Percentiles rank a stretch among this genome's conserved stretches.
phyloP scores from a whole-genome alignment of 2,797 vertebrate species.

The Schizopygopsis pylzovi region DNA sequence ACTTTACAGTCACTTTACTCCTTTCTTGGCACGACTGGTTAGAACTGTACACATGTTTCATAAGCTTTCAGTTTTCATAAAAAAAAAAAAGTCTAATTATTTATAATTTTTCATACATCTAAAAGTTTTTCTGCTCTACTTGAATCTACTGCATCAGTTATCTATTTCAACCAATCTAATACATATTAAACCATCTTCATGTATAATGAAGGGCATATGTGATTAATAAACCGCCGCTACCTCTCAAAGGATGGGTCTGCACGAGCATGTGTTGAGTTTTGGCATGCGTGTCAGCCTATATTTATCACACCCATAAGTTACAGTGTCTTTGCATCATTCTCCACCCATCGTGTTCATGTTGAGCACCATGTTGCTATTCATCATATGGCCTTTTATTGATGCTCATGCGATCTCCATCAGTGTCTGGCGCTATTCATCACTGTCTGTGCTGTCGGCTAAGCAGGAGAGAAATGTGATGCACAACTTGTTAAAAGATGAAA shows the following conservation, averaged over 20 bases:
- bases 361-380: slow-evolving; percentile 29
- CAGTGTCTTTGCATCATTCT: slow-evolving; percentile 27
- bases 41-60: neutral
- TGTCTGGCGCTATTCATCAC: slow-evolving; percentile 17
- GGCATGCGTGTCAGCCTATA: slow-evolving; percentile 11
- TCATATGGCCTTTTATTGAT: slow-evolving; percentile 43
- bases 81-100: neutral
- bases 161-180: slow-evolving; percentile 2
- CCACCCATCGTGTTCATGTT: slow-evolving; percentile 20
- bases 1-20: neutral
- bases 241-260: neutral
- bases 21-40: neutral
- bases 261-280: slow-evolving; percentile 12
- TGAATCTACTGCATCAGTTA: neutral
- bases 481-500: slow-evolving; percentile 28
- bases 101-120: neutral
- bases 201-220: slow-evolving; percentile 15
- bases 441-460: slow-evolving; percentile 21
- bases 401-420: slow-evolving; percentile 42
- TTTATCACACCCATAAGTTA: slow-evolving; percentile 38
- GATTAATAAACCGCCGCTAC: slow-evolving; percentile 11
- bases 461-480: slow-evolving; percentile 29
- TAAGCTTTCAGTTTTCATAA: neutral
- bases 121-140: neutral
- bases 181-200: slow-evolving; percentile 11